A percentile compares a stretch with the other conserved stretches of the same genome.
phyloP scores from a whole-genome alignment of 2,113 vertebrate genomes.

The Salvelinus alpinus region DNA sequence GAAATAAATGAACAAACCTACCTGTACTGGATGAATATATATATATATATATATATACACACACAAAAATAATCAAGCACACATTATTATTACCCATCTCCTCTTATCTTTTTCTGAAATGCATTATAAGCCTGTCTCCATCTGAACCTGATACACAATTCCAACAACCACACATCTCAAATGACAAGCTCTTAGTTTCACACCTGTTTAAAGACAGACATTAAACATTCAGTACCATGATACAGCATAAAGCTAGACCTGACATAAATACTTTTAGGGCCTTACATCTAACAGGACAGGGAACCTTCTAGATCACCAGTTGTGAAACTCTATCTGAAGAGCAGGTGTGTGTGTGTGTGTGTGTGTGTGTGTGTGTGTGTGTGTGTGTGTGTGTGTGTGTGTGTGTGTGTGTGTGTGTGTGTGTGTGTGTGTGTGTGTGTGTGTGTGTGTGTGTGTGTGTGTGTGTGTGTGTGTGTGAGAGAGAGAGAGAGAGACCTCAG shows the following conservation, averaged over 20 bases:
- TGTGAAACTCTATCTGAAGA: not conserved
- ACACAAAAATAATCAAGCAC: too few species aligned
- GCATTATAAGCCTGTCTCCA: not conserved
- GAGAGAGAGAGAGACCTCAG: not conserved
- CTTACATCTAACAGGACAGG: not conserved
- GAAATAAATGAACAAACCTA: not conserved
- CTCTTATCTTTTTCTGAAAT: not conserved
- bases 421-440: too few species aligned
- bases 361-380: too few species aligned
- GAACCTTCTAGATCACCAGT: not conserved
- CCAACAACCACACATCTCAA: not conserved
- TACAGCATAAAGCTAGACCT: too few species aligned
- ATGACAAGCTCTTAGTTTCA: not conserved
- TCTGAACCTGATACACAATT: not conserved
- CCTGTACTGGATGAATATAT: too few species aligned
- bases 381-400: too few species aligned
- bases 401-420: too few species aligned
- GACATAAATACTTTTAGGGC: not conserved
- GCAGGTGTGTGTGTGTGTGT: too few species aligned
- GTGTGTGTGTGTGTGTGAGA: not conserved
- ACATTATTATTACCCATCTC: not conserved
- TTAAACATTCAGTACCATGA: not conserved
- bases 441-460: not conserved
- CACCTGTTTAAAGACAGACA: not conserved
- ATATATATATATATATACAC: too few species aligned